Base-by-base conservation (phyloP, 2,113 vertebrate species). In the Tachycineta bicolor region DNA sequence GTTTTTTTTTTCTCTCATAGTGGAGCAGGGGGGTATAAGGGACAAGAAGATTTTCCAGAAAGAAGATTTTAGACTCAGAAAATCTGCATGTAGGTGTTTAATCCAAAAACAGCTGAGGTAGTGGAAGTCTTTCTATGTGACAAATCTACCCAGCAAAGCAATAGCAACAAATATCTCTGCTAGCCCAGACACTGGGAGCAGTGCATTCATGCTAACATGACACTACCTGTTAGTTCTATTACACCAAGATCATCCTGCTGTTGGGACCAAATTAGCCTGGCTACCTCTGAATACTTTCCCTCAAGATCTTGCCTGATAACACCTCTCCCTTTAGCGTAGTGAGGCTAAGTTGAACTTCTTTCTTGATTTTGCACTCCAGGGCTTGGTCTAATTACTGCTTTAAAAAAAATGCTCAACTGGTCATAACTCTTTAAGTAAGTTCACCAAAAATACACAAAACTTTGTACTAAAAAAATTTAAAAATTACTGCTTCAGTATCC, bases 201-300 rank as follows among this genome's bases (percentile, higher is more conserved):
- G 8, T 0, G 2, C 25, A 33, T 21, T 39, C n/a, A 6, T 8
- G 21, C 9, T 62, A 62, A 56, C 1, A 2, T 1, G 8, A 14
- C 56, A 11, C 37, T 18, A 17, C 31, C 6, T 37, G 37, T 37
- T 37, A 56, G 41, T 31, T 70, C 31, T 39, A 1, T 24, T 26
- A 28, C 8, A 44, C 26, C 16, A 56, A 64, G 8, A 34, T 26
- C 43, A 33, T 33, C 34, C 24, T 53, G 26, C 15, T 56, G 9
- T 65, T 70, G 14, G 39, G n/a, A 87, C 37, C 37, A 79, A 78
- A 65, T 11, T 24, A 82, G 11, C 9, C 44, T 53, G 22, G 31
- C 37, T 85, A 37, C 12, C 65, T 86, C 75, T 3, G 1, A 52
- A 71, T 14, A 23, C 3, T 59, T 53, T 49, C 14, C 49, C 37